Evolutionary conservation across 1,140 invertebrate species (phyloP), one percentile per base, ranked within the genome.

Genomic region (Calephelis nemesis): DNA sequence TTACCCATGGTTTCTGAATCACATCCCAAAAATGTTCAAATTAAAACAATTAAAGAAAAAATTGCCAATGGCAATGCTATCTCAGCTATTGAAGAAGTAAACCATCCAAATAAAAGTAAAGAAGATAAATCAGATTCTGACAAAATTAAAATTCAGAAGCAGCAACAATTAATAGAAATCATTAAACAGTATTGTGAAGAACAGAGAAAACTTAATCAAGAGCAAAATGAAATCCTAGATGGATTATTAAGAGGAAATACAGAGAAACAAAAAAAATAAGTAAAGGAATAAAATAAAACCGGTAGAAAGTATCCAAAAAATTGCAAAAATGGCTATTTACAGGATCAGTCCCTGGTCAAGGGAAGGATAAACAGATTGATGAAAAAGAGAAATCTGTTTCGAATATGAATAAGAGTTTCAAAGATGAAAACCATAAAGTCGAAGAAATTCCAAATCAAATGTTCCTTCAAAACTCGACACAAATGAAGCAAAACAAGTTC

Each of bases 181-280:
- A 87, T 94, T 15, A 93, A 94, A 77, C 92, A 93, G 71, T 92
- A 94, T 60, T 92, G 92, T 30, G 82, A 93, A 74, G 93, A 94
- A 76, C 92, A 94, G 67, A 90, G 92, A 66, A 84, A 94, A 77
- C 83, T 94, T 67, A 88, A 94, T 13, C 88, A 93, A 66, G 93
- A 94, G 74, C 93, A 93, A 68, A 93, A 93, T 68, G 87, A 93
- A 75, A 93, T 94, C 74, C 76, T 94, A 45, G 81, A 93, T 68
- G 91, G 94, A 75, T 87, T 94, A 48, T 90, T 93, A 39, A 68
- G 79, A 92, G 72, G 92, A 93, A 71, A 76, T 93, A n/a, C 76
- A 92, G 71, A 75, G 85, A 50, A 90, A 91, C 70, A 93, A 88
- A 74, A 80, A 87, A 67, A 78, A 79, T 10, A 84, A 19, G 71